Percentiles rank a stretch among this genome's conserved stretches.
Conservation (phyloP, 2,888 invertebrate genomes). For the Noctua janthe region DNA sequence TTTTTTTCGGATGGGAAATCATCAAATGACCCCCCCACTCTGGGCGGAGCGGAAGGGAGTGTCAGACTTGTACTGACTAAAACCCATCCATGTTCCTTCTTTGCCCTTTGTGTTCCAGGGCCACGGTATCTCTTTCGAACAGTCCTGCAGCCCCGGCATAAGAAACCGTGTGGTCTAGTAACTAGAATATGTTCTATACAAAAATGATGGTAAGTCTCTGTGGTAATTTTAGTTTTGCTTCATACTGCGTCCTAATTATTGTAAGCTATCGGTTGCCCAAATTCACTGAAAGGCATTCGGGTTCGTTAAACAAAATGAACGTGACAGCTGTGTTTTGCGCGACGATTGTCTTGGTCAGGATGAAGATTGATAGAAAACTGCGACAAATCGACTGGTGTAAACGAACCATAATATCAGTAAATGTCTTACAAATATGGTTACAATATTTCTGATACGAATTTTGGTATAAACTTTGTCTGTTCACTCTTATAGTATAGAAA, state of each 20-base stretch:
- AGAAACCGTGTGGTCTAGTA: constrained; percentile 1
- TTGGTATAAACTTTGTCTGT: constrained; percentile 65
- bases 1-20: too few species aligned
- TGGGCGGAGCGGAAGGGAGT: too few species aligned
- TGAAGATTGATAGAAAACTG: background rate
- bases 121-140: too few species aligned
- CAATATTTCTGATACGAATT: constrained; percentile 61
- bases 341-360: background rate
- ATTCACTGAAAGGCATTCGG: background rate
- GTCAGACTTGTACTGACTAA: too few species aligned
- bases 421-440: constrained; percentile 61
- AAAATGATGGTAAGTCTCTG: constrained; percentile 6
- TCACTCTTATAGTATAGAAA: constrained; percentile 47
- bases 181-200: constrained; percentile 30
- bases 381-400: constrained; percentile 38
- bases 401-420: constrained; percentile 38
- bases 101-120: too few species aligned
- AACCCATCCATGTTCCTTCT: too few species aligned
- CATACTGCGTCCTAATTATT: background rate
- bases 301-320: background rate
- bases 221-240: background rate
- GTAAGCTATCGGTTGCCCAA: background rate
- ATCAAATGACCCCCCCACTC: too few species aligned
- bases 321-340: background rate
- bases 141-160: too few species aligned